Percentiles rank a stretch among this genome's conserved stretches.
Evolutionary conservation across 2,888 invertebrate species (phyloP).

Genomic region (Conchocele bisecta): DNA sequence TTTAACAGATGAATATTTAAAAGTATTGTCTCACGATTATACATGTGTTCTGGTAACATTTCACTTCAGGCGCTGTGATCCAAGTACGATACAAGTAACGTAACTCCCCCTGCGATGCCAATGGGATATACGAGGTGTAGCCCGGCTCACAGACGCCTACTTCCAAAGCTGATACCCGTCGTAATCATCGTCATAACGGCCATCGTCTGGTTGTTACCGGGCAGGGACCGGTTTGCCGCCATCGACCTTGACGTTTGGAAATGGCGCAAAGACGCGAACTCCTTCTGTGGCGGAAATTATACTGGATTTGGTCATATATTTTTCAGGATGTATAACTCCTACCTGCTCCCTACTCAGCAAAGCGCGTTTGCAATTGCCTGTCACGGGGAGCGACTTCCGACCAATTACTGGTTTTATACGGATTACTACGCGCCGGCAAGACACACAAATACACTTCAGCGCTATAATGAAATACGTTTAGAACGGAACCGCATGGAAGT

Average conservation of each 20-base stretch:
- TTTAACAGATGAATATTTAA: too few relatives aligned
- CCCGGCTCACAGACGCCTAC: too few relatives aligned
- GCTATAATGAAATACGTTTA: not conserved
- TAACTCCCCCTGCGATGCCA: too few relatives aligned
- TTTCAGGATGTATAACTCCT: conserved; percentile 27
- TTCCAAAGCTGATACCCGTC: too few relatives aligned
- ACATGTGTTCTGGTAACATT: too few relatives aligned
- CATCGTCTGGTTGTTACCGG: too few relatives aligned
- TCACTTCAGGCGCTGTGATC: too few relatives aligned
- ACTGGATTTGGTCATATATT: conserved; percentile 40
- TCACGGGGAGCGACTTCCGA: not conserved
- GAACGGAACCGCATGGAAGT: not conserved
- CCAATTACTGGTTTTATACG: conserved; percentile 15
- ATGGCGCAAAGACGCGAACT: conserved; percentile 5
- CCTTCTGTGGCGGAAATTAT: conserved; percentile 39
- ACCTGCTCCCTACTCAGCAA: conserved; percentile 18
- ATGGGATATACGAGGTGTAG: too few relatives aligned
- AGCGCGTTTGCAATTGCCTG: conserved; percentile 35
- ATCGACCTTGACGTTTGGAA: conserved; percentile 8
- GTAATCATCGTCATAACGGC: too few relatives aligned
- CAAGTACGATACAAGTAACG: too few relatives aligned
- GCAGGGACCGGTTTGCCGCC: not conserved
- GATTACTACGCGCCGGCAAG: conserved; percentile 10
- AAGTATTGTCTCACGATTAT: too few relatives aligned
- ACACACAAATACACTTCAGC: not conserved